Conservation (phyloP, 37 sponge, comb jelly and placozoan genomes). For the Crambe crambe region DNA sequence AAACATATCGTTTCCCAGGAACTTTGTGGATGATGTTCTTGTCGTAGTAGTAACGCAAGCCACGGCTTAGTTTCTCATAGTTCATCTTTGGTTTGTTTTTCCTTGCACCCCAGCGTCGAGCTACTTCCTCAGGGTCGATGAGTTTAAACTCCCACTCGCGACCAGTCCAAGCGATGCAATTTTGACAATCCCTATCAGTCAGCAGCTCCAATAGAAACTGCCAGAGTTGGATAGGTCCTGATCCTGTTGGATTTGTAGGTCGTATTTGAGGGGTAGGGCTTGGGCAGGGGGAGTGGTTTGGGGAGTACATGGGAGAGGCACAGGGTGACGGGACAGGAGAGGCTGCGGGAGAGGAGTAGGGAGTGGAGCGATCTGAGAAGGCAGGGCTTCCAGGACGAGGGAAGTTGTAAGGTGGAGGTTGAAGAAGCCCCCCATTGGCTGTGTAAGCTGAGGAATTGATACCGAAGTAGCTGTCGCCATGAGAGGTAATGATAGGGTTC, state of each 20-base stretch:
- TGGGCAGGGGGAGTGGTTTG: conserved; percentile 51
- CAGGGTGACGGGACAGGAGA: conserved; percentile 62
- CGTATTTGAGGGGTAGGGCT: conserved; percentile 25
- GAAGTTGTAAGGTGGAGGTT: conserved; percentile 34
- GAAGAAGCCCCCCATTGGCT: conserved; percentile 28
- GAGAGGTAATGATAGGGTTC: conserved; percentile 3
- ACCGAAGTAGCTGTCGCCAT: conserved; percentile 1
- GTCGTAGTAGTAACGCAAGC: conserved; percentile 98
- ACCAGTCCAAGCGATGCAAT: conserved; percentile 95
- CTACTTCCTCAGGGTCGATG: conserved; percentile 93
- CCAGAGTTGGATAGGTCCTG: conserved; percentile 91
- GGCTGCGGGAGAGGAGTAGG: conserved; percentile 42
- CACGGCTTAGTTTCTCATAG: conserved; percentile 88
- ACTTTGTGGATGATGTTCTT: conserved; percentile 99
- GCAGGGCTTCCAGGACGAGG: conserved; percentile 20
- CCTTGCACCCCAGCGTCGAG: conserved; percentile 91
- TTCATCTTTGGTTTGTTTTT: conserved; percentile 98
- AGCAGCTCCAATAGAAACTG: conserved; percentile 95
- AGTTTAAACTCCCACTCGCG: conserved; percentile 98
- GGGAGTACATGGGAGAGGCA: conserved; percentile 52
- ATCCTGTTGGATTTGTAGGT: conserved; percentile 52
- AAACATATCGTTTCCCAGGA: conserved; percentile 96
- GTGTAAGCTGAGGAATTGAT: background rate
- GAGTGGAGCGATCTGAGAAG: conserved; percentile 47
- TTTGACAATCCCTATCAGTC: conserved; percentile 81